Conservation (phyloP, 2,113 vertebrate genomes). For the Phyllostomus hastatus region DNA sequence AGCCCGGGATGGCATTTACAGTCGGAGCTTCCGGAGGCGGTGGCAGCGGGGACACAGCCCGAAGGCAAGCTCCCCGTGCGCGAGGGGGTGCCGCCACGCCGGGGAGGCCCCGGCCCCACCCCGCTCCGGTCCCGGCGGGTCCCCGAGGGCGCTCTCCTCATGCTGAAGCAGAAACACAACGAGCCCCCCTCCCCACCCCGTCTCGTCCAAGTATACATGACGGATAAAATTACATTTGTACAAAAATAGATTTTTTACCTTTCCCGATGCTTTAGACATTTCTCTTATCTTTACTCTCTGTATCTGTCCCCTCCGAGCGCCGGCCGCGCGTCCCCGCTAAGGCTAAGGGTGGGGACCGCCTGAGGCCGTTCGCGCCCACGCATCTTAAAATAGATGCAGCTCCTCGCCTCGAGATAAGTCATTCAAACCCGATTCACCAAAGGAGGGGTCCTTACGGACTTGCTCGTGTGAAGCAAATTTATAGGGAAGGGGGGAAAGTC, state of each 20-base stretch:
- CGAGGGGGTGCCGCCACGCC: constrained; percentile 38
- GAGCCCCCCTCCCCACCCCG: constrained; percentile 64
- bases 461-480: constrained; percentile 66
- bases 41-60: constrained; percentile 9
- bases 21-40: constrained; percentile 69
- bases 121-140: background rate
- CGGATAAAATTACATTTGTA: constrained; percentile 90
- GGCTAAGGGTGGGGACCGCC: constrained; percentile 71
- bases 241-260: constrained; percentile 88
- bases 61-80: background rate
- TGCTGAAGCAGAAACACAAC: constrained; percentile 73
- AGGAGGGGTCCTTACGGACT: constrained; percentile 52
- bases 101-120: constrained; percentile 50
- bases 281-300: constrained; percentile 65
- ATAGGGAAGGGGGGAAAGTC: constrained; percentile 30
- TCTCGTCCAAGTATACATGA: constrained; percentile 76
- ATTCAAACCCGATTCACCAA: constrained; percentile 72
- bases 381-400: constrained; percentile 88
- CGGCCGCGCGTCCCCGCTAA: constrained; percentile 71
- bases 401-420: constrained; percentile 67
- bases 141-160: constrained; percentile 48
- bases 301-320: constrained; percentile 50
- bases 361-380: constrained; percentile 64
- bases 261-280: constrained; percentile 82
- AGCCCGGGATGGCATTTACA: constrained; percentile 78